Evolutionary conservation across 2,888 invertebrate species (phyloP), one percentile per base, ranked within the genome.

Genomic region (Stegophylla sp.): DNA sequence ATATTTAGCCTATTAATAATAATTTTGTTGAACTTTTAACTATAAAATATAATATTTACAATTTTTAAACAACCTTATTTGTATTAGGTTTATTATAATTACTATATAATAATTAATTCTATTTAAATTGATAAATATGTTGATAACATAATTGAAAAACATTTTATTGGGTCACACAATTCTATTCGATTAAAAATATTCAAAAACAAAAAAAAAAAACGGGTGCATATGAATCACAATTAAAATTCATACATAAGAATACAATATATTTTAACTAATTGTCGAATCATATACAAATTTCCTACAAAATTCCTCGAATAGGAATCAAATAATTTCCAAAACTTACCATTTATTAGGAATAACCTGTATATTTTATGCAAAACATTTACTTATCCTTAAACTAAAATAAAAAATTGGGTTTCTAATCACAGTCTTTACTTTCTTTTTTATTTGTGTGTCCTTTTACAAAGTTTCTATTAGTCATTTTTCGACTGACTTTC

Each of bases 351-450:
- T 48, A 34, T 66, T 76, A 53, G 20, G 20, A 61, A 76, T 76
- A 28, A 56, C 43, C 56, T 59, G 61, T 77, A 48, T 5, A n/a
- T 59, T 69, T 5, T n/a, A 66, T 71, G 7, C 63, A 34, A 9
- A 66, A 43, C 48, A 67, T n/a, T 43, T 59, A 5, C 5, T 48
- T 45, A 20, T 56, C 43, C 59, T 71, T 79, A 79, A 77, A 71
- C 17, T 71, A 51, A 69, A 71, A 48, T 26, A 51, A 51, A 59
- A 59, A 48, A 61, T n/a, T 61, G 71, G 59, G 23, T 79, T 67
- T 45, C n/a, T 79, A 71, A 79, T 79, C 66, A 81, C 81, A 81
- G 72, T 73, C 81, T 72, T 81, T 34, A 51, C 34, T 74, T 74
- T 75, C 23, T 66, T 66, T 53, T 53, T 20, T 53, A 7, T 53